phyloP scores from a whole-genome alignment of 1,140 invertebrate species.

The Euura lappo region DNA sequence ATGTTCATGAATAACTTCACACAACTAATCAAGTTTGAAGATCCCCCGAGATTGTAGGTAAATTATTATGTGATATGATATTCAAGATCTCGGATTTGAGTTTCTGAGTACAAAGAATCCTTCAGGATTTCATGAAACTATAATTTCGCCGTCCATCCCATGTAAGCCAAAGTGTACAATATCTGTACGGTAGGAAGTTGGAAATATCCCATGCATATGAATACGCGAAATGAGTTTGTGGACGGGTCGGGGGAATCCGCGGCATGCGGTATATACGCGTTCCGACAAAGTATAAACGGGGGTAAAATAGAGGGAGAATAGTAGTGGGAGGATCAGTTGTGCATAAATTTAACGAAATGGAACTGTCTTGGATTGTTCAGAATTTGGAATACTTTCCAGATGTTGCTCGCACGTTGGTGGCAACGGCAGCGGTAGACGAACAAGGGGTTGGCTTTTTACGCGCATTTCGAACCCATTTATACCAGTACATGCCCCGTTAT shows the following conservation, averaged over 20 bases:
- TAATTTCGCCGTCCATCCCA: not conserved
- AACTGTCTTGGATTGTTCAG: constrained; percentile 4
- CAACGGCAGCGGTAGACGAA: no score
- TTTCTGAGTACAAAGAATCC: no score
- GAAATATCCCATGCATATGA: not conserved
- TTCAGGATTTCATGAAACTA: not conserved
- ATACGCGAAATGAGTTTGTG: not conserved
- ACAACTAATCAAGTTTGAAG: no score
- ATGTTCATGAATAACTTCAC: no score
- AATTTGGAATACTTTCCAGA: not conserved
- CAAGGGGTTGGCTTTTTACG: no score
- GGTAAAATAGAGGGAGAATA: not conserved
- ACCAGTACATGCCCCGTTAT: no score
- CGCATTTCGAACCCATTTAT: no score
- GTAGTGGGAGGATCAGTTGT: not conserved
- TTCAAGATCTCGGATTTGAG: no score
- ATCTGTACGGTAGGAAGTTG: no score
- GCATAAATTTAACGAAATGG: not conserved
- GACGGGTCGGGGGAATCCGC: not conserved
- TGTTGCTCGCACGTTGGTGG: not conserved
- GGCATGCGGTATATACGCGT: not conserved
- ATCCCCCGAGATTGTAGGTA: no score
- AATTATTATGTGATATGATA: no score
- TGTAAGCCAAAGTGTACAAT: no score
- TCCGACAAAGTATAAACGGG: not conserved